Evolutionary conservation across 2,888 invertebrate genomes (phyloP).

Genomic region (Conus canariensis): DNA sequence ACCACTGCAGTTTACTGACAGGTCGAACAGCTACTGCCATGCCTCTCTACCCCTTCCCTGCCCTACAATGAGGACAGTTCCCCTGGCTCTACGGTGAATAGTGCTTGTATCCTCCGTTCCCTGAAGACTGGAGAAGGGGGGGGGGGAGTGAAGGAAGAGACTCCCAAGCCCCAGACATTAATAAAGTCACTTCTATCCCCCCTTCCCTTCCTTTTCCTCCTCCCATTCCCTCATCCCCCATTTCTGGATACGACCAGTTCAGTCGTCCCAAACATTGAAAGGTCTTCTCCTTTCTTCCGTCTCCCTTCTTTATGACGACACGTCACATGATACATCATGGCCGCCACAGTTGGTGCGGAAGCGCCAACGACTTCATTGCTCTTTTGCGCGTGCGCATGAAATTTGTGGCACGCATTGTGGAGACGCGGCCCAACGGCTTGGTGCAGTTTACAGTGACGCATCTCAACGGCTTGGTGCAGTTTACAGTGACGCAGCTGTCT

Average conservation of each 20-base stretch:
- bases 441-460: not conserved
- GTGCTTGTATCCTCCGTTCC: no score
- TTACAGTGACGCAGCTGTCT: not conserved
- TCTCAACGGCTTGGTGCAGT: no score
- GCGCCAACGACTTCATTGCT: constrained; percentile 22
- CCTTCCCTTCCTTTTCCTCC: no score
- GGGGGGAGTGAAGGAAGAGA: not conserved
- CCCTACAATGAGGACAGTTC: no score
- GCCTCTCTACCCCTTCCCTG: no score
- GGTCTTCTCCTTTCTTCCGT: not conserved
- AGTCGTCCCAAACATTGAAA: not conserved
- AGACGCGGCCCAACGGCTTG: not conserved
- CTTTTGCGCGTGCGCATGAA: constrained; percentile 27
- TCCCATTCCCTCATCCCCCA: no score
- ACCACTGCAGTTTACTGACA: no score
- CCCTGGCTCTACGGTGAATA: no score
- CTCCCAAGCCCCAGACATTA: not conserved
- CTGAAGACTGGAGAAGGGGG: not conserved
- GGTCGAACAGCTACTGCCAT: no score
- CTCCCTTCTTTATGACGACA: constrained; percentile 22
- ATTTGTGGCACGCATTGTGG: constrained; percentile 13
- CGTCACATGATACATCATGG: constrained; percentile 35
- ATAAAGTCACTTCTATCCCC: no score
- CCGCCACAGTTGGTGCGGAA: constrained; percentile 17
- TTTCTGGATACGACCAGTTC: not conserved